These are phyloP conservation scores for Athrips mouffetella DNA, from an alignment of 2,888 invertebrate species.

Conservation along the genomic window DNA sequence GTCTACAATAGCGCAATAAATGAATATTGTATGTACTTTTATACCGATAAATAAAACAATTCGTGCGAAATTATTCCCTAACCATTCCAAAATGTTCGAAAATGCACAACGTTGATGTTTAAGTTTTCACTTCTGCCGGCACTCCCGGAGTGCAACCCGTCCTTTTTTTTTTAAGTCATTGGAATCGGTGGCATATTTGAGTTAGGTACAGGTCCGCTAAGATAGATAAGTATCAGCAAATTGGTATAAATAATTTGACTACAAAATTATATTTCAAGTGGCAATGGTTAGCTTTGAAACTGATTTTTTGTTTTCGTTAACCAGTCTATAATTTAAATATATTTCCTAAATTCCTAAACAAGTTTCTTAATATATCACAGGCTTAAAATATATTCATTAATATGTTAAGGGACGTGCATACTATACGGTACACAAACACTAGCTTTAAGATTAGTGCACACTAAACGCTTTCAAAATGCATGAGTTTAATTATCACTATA, in stretches of 20 bases:
- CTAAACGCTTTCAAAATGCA: background rate
- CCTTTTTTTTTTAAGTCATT: too few relatives aligned
- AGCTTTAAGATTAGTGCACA: constrained; percentile 27
- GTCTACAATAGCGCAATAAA: too few relatives aligned
- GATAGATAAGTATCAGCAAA: too few relatives aligned
- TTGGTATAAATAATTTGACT: background rate
- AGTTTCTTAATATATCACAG: constrained; percentile 75
- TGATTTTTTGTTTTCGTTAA: constrained; percentile 28
- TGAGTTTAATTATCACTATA: background rate
- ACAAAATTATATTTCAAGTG: background rate
- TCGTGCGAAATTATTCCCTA: too few relatives aligned
- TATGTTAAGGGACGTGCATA: constrained; percentile 74
- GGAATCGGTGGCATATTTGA: too few relatives aligned
- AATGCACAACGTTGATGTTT: too few relatives aligned
- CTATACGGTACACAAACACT: constrained; percentile 67
- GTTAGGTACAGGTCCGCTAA: too few relatives aligned
- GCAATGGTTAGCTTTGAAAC: constrained; percentile 3
- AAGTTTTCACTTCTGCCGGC: too few relatives aligned
- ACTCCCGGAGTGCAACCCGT: too few relatives aligned
- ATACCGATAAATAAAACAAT: too few relatives aligned
- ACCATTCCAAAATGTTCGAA: too few relatives aligned
- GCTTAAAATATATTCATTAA: constrained; percentile 74
- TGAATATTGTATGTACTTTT: too few relatives aligned
- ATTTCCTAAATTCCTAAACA: constrained; percentile 63
- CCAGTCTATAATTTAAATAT: constrained; percentile 55